Base-by-base conservation (phyloP, 2,113 vertebrate species). In the Plecturocebus donacophilus region DNA sequence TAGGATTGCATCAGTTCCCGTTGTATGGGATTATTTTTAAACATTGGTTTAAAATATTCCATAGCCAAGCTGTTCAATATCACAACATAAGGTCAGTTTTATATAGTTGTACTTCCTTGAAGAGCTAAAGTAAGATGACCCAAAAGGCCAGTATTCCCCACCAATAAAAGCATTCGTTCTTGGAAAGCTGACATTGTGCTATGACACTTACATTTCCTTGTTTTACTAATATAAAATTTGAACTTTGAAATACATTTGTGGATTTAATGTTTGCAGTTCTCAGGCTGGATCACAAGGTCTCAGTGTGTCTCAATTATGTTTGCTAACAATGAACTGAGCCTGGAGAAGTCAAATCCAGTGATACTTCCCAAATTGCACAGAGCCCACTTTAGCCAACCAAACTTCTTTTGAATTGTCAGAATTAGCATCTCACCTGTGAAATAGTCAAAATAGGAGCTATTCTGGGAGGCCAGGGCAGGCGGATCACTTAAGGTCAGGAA, bases 1-100 rank as follows among this genome's bases (percentile, higher is more conserved):
- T 42, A 89, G 58, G 58, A 47, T 75, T 73, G 40, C 58, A 49
- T 75, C 47, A 17, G 21, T 77, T 95, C 82, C 79, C 52, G 77
- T 42, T 75, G 47, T 68, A 27, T n/a, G 38, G 38, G 12, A 54
- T 94, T 96, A 86, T 95, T 96, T 95, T 97, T 81, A 89, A 96
- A 86, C 80, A 47, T 0, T 54, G 79, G n/a, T 79, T 92, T 90
- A 77, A 95, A 94, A 96, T 79, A 89, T 38, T 32, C 25, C 49
- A 54, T 23, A 58, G 25, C 73, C 85, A 88, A 92, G 77, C 38
- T 86, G 45, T 52, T 91, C 38, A 14, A 47, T 56, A 61, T 82
- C 73, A 88, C 79, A 32, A 61, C 12, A 52, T 23, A 83, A 80
- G 35, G n/a, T 42, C 42, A 70, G 42, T 58, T 96, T 83, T 94